These are phyloP conservation scores for Cossypha polioptera DNA, from an alignment of 2,797 vertebrate species.

Conservation along the genomic window DNA sequence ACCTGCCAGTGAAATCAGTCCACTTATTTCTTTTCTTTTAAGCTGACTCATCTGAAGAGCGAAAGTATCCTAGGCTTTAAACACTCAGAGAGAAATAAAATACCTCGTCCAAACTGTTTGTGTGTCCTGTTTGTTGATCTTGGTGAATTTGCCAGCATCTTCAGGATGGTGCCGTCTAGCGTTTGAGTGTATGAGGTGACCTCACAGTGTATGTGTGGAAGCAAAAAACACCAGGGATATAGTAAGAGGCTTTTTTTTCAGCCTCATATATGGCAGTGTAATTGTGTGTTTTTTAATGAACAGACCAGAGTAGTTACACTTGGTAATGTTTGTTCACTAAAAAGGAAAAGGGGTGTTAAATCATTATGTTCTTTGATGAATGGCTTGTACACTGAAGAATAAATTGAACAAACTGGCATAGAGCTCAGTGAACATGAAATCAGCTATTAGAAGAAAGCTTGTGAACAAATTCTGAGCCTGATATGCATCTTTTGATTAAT, in stretches of 20 bases:
- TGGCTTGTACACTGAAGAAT: slow-evolving; percentile 85
- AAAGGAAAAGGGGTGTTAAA: slow-evolving; percentile 74
- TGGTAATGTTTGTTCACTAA: slow-evolving; percentile 75
- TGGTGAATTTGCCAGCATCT: not conserved
- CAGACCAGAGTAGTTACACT: slow-evolving; percentile 72
- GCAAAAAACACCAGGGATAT: not conserved
- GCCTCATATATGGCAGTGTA: slow-evolving; percentile 22
- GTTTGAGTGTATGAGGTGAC: not conserved
- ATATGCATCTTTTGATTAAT: slow-evolving; percentile 95
- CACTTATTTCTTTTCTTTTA: not conserved
- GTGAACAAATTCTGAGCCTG: slow-evolving; percentile 88
- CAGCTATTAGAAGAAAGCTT: slow-evolving; percentile 89
- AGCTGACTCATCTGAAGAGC: not conserved
- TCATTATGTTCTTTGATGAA: slow-evolving; percentile 86
- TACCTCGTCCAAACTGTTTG: not conserved
- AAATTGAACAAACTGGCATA: slow-evolving; percentile 88
- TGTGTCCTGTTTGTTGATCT: not conserved
- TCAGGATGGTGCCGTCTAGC: not conserved
- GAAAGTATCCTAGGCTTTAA: not conserved
- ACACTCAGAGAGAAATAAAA: not conserved
- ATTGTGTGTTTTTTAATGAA: slow-evolving; percentile 73
- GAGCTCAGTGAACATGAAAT: slow-evolving; percentile 89
- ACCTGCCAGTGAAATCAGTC: not conserved
- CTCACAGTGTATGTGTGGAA: not conserved
- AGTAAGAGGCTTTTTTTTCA: not conserved